Evolutionary conservation across 2,797 vertebrate species (phyloP), one percentile per base, ranked within the genome.

Genomic region (Hypotaenidia okinawae): DNA sequence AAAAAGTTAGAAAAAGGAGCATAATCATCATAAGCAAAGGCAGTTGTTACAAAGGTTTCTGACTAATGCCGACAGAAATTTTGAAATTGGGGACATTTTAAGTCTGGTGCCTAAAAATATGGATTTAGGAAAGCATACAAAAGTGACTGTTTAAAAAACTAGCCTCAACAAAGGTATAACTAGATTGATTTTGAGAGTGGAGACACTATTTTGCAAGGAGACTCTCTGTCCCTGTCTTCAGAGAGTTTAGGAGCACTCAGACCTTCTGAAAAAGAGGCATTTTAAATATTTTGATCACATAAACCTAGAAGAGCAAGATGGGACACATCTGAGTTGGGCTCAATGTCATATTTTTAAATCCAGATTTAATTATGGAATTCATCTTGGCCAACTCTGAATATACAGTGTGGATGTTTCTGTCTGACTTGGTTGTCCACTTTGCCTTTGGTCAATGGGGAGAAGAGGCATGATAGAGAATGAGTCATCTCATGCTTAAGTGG

Each of bases 21-120:
- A n/a, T 32, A 86, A 94, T 77, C 57, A 17, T 25, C 55, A 43
- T 63, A 96, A 88, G 37, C 45, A 84, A 80, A 95, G 33, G 51
- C 59, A 81, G 41, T 70, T 82, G 59, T 90, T 84, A 58, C 57
- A 87, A 94, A 89, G 32, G 32, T 10, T 85, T 76, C 77, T 72
- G 41, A 74, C 43, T 82, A 37, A 79, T 67, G 54, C 49, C 85
- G 90, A 28, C 11, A 72, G 68, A 61, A 54, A 57, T 82, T 91
- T 74, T 79, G 47, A 41, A 79, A 94, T 15, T n/a, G 52, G 37
- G n/a, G 64, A 51, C 0, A 4, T 84, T 90, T 91, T 86, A 88
- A 94, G 70, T 16, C n/a, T 70, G 32, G 5, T 87, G 62, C 49
- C 64, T 93, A 80, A 90, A 94, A 84, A 67, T 51, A 59, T 1